Base-by-base conservation (phyloP, 2,797 vertebrate species). In the Parotocinclus haroldoi region DNA sequence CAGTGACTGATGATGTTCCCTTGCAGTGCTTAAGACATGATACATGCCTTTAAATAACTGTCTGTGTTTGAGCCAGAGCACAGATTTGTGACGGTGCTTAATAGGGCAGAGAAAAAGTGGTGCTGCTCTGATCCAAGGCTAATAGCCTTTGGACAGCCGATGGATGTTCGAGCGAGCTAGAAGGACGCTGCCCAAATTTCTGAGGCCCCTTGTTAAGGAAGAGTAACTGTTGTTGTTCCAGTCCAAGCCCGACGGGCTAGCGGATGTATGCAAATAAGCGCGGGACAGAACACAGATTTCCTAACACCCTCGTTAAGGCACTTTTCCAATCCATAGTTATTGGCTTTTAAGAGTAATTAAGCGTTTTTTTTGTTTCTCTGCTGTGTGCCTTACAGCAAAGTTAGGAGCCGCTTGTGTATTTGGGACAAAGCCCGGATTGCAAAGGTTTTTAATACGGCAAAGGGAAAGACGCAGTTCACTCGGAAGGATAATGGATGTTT, bases 101-200 rank as follows among this genome's bases (percentile, higher is more conserved):
- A 61, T 76, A 74, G 58, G 42, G 51, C 59, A 62, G 60, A 67
- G 42, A 36, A 16, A 37, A 39, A 14, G 27, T 5, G 27, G 18
- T 48, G 44, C 18, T 56, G 58, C 38, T 78, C 81, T 74, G 68
- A 76, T 80, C 68, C 52, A 54, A 49, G 42, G 39, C 55, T 58
- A 57, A 67, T 64, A 52, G 56, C 68, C 64, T 70, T n/a, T 57
- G 13, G 40, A 69, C 73, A 63, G 40, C 39, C 68, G 68, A 50
- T 66, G 40, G 39, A 56, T 14, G 77, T 42, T 42, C 10, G 40
- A 9, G 8, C 10, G 8, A 8, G 48, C 7, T 36, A 46, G 13
- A 36, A 46, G 52, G 42, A 55, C 63, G 46, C 40, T 16, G 18
- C 13, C n/a, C 52, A 40, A 18, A 52, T 65, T 55, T 56, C 3